Conservation (phyloP, 2,797 vertebrate genomes). For the Chloroceryle inda region DNA sequence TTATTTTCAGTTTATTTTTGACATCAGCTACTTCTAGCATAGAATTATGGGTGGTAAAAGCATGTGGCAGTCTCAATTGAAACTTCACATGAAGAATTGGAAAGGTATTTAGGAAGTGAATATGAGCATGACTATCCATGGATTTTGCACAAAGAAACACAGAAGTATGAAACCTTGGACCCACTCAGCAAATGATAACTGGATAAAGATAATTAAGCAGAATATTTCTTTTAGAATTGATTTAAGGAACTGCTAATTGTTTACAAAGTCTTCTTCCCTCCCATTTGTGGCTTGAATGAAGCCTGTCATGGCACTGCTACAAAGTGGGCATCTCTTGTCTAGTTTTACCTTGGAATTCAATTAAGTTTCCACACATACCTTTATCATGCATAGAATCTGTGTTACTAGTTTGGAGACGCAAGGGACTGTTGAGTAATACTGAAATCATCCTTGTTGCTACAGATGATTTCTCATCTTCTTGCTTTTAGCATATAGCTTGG, state of each 20-base stretch:
- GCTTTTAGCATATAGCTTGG: not conserved
- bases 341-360: not conserved
- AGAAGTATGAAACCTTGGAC: not conserved
- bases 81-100: not conserved
- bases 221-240: not conserved
- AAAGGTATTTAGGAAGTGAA: not conserved
- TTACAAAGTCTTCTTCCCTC: not conserved
- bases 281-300: not conserved
- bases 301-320: not conserved
- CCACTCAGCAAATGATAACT: not conserved
- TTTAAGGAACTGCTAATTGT: not conserved
- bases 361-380: not conserved
- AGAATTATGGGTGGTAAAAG: not conserved
- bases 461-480: not conserved
- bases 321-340: not conserved
- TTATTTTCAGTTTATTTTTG: not conserved
- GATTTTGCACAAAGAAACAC: not conserved
- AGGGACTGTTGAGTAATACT: not conserved
- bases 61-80: not conserved
- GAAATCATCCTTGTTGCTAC: not conserved
- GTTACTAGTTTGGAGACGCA: not conserved
- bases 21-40: not conserved
- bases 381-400: not conserved
- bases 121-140: accelerated
- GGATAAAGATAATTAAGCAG: not conserved